These are phyloP conservation scores for Zosterops borbonicus DNA, from an alignment of 2,113 vertebrate genomes.

Conservation along the genomic window DNA sequence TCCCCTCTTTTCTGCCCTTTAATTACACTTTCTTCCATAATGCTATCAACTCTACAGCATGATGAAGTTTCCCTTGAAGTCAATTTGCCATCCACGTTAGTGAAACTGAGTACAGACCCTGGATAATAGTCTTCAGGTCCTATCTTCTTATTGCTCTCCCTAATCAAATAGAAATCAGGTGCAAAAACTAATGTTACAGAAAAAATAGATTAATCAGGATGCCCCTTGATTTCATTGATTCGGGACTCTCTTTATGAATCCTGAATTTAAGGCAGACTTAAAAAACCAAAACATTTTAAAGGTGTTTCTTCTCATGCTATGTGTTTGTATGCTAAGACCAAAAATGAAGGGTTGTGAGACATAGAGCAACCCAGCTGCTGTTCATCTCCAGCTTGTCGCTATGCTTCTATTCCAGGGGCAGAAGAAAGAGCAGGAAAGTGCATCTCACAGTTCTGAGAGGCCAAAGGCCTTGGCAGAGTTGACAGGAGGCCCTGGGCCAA, in stretches of 20 bases:
- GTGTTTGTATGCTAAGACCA: neutral
- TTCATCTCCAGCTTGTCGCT: neutral
- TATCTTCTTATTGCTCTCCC: neutral
- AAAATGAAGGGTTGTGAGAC: neutral
- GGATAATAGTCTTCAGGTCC: neutral
- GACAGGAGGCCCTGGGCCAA: neutral
- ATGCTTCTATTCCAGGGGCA: neutral
- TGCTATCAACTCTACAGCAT: constrained; percentile 10
- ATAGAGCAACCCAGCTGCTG: neutral
- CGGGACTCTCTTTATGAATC: neutral
- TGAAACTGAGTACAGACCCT: neutral
- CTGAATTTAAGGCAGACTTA: neutral
- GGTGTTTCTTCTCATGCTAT: neutral
- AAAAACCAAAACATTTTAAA: neutral
- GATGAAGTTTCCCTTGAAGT: constrained; percentile 20
- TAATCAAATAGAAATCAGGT: neutral
- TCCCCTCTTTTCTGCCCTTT: neutral
- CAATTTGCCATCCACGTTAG: neutral
- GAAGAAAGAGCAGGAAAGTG: neutral
- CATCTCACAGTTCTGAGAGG: fast-evolving
- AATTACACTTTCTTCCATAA: constrained; percentile 30
- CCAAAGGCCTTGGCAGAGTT: neutral
- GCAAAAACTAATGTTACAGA: neutral
- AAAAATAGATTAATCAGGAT: neutral
- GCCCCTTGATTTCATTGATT: neutral